Percentiles rank a stretch among this genome's conserved stretches.
Evolutionary conservation across 2,797 vertebrate genomes (phyloP).

Genomic region (Gymnodraco acuticeps): DNA sequence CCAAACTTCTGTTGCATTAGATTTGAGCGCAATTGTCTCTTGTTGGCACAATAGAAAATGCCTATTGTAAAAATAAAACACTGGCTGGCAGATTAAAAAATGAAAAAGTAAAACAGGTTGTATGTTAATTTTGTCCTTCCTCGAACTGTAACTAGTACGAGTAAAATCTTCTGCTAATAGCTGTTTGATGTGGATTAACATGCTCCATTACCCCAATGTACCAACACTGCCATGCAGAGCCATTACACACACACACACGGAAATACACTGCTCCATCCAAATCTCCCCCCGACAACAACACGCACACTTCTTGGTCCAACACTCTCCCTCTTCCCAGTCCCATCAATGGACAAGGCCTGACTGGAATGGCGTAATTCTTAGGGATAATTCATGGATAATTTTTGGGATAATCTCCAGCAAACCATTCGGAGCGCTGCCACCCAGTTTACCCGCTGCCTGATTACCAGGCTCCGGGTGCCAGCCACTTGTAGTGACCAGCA

Average conservation of each 20-base stretch:
- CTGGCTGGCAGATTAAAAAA: not conserved
- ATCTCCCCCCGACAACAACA: constrained; percentile 63
- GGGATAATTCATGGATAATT: constrained; percentile 86
- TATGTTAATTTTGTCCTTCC: constrained; percentile 41
- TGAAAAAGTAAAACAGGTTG: constrained; percentile 4
- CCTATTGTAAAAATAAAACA: constrained; percentile 31
- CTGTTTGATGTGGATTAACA: constrained; percentile 84
- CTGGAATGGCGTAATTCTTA: constrained; percentile 81
- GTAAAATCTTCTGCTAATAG: constrained; percentile 77
- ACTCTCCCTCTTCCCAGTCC: constrained; percentile 66
- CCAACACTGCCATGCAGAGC: constrained; percentile 75
- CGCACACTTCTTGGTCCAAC: constrained; percentile 64
- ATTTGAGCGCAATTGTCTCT: constrained; percentile 19
- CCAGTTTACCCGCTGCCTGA: constrained; percentile 83
- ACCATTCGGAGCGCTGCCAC: constrained; percentile 81
- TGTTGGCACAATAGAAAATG: constrained; percentile 27
- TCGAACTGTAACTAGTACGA: constrained; percentile 50
- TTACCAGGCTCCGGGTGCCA: constrained; percentile 81
- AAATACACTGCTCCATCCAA: constrained; percentile 67
- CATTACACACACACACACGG: constrained; percentile 66
- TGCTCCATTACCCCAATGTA: constrained; percentile 83
- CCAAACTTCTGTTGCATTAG: constrained; percentile 42
- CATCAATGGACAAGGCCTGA: constrained; percentile 78
- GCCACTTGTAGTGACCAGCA: constrained; percentile 82
- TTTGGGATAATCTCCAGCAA: constrained; percentile 85